Evolutionary conservation across 2,113 vertebrate genomes (phyloP), one percentile per base, ranked within the genome.

Genomic region (Pterophyllum scalare): DNA sequence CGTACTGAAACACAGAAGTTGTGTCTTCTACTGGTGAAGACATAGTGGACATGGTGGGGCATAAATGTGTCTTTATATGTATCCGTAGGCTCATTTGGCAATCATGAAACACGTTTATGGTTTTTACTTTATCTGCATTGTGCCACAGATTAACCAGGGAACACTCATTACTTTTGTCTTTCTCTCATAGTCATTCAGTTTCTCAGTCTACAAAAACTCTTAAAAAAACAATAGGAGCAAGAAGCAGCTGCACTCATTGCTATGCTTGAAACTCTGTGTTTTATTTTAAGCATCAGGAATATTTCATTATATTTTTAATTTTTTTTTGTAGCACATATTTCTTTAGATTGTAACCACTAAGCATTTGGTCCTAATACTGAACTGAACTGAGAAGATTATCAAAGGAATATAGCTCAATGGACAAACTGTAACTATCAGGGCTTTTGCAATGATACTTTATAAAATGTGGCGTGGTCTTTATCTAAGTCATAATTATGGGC

Each of bases 41-140:
- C n/a, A n/a, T n/a, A n/a, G n/a, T n/a, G n/a, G n/a, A 7, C 8
- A 2, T n/a, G 19, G 24, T 62, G 49, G 22, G 11, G 12, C 19
- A 46, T 33, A 15, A 59, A 15, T 54, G 17, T 54, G 11, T 7
- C 19, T 8, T 7, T 65, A 17, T 15, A 61, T 11, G 12, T 56
- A 4, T 13, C 35, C 22, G 54, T 19, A 22, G 3, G 3, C 49
- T 49, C 26, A 79, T 77, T 26, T 2, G 20, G 28, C 52, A 38
- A 31, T 54, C 70, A 33, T 72, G 22, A 75, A 75, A 59, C 3
- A 31, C 7, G n/a, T 91, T 92, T 92, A 91, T 82, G 62, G 77
- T 78, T 62, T 81, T 74, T 72, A 54, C 33, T 60, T 87, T 67
- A 90, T 91, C 79, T 76, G 26, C 38, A 38, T 12, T 22, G 8